Evolutionary conservation across 2,797 vertebrate genomes (phyloP), one percentile per base, ranked within the genome.

Genomic region (Hydrophis major): DNA sequence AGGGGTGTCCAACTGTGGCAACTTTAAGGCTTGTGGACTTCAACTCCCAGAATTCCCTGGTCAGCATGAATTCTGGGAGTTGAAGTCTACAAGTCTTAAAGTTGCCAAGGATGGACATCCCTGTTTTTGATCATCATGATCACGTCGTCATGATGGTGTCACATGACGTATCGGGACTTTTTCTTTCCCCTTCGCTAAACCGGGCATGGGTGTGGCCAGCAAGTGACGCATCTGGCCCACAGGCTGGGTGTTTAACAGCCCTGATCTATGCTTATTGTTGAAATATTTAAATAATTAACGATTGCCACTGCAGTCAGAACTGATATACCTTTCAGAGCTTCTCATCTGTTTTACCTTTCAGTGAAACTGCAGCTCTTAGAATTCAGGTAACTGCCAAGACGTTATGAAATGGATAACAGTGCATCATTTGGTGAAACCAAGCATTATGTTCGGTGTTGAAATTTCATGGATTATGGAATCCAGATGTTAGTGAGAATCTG

Each of bases 381-480:
- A 32, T 50, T 4, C 22, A 89, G 53, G 55, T 61, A 3, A 69
- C 50, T 56, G 89, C 59, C 6, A 13, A 86, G 53, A 89, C 28
- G 32, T 27, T 59, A 32, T 57, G 53, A 92, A 22, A 55, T 1
- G 83, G 11, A 91, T 90, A 92, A 12, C 42, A 74, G n/a, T 12
- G 22, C 47, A n/a, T 5, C 92, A 12, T 12, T 5, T 37, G 6
- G 22, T 13, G 78, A 93, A 93, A 66, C 50, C 12, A 94, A 6
- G 2, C 42, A 57, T 95, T 42, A n/a, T 0, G 86, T 50, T 78
- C n/a, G 16, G 4, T 94, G 91, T 92, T 60, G n/a, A 18, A 10
- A 53, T 92, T 55, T 94, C 94, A n/a, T 14, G 53, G 25, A 50
- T 86, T 78, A 47, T 28, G 93, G 56, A 92, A 92, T 78, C 91